Conservation (phyloP, 2,888 invertebrate genomes). For the Acrobasis repandana region DNA sequence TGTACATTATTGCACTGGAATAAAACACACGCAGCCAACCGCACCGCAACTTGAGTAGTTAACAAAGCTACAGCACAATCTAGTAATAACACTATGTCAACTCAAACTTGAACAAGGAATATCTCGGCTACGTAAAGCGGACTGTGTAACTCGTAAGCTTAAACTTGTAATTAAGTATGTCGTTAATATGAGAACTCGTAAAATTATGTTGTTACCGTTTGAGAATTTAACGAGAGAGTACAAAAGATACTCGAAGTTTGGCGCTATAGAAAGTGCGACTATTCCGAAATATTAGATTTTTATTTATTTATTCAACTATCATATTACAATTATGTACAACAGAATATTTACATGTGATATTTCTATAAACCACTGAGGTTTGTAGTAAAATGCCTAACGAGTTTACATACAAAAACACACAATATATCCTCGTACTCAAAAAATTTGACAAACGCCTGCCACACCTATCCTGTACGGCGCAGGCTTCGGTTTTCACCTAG, state of each 20-base stretch:
- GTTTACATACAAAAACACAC: too few species aligned
- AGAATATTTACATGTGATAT: too few species aligned
- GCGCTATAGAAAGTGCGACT: neutral
- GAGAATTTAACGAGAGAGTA: slow-evolving; percentile 20
- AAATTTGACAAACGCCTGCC: too few species aligned
- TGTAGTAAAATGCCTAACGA: too few species aligned
- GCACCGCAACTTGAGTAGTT: neutral
- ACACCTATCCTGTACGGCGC: too few species aligned
- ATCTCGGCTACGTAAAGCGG: slow-evolving; percentile 2
- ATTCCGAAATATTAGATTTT: too few species aligned
- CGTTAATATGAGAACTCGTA: slow-evolving; percentile 22
- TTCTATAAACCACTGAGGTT: too few species aligned
- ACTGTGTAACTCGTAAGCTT: slow-evolving; percentile 12
- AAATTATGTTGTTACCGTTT: slow-evolving; percentile 25
- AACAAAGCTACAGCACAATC: neutral
- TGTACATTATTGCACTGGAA: too few species aligned
- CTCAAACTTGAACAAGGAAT: neutral
- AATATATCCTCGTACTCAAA: too few species aligned
- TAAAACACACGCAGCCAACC: neutral
- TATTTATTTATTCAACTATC: too few species aligned
- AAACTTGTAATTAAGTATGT: slow-evolving; percentile 23
- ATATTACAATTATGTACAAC: too few species aligned
- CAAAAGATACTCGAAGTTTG: neutral
- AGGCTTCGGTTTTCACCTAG: too few species aligned
- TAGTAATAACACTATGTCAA: slow-evolving; percentile 8